Conservation (phyloP, 1,140 invertebrate genomes). For the Antheraea mylitta region DNA sequence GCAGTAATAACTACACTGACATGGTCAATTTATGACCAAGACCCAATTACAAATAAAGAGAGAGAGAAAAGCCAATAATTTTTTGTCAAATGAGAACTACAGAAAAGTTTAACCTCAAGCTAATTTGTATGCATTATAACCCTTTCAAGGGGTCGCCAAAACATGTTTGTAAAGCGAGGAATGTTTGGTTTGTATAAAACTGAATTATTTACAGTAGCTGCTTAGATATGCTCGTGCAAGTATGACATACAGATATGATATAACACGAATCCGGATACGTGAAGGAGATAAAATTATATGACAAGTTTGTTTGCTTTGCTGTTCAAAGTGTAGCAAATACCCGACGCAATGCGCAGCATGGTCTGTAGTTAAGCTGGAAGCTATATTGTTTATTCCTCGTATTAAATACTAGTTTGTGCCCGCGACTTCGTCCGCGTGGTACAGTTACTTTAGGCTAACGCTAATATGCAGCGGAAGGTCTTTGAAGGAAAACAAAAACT, state of each 20-base stretch:
- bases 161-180: neutral
- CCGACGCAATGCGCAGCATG: neutral
- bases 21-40: too few species aligned
- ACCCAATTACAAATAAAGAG: too few species aligned
- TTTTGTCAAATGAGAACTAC: too few species aligned
- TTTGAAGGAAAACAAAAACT: too few species aligned
- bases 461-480: too few species aligned
- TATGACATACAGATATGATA: neutral
- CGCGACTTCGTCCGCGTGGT: too few species aligned
- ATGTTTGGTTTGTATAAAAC: neutral
- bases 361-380: neutral
- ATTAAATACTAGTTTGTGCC: too few species aligned
- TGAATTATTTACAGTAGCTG: slow-evolving; percentile 1
- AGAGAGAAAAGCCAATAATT: too few species aligned
- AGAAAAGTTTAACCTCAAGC: too few species aligned
- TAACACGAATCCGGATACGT: neutral
- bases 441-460: too few species aligned
- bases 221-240: neutral
- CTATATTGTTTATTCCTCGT: neutral
- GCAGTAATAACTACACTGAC: too few species aligned
- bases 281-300: neutral
- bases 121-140: too few species aligned
- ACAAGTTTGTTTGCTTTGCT: neutral
- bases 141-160: neutral
- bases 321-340: neutral